Evolutionary conservation across 2,888 invertebrate genomes (phyloP), one percentile per base, ranked within the genome.

Genomic region (Hybos culiciformis): DNA sequence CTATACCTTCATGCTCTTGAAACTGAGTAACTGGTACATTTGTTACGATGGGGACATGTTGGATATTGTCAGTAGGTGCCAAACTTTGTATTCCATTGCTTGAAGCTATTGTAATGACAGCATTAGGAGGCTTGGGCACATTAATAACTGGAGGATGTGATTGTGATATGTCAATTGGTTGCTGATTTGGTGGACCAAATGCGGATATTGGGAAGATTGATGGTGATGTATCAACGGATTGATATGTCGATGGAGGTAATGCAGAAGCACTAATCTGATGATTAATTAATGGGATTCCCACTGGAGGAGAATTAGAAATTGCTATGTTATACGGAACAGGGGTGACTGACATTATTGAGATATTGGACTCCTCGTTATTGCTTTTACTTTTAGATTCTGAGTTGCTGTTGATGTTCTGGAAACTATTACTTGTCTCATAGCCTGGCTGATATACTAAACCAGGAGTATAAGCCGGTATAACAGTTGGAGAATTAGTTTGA

Each of bases 11-110:
- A 32, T 70, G 68, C 40, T 67, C 65, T 49, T 69, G 65, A 48
- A 62, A 57, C 19, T 66, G 66, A 12, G 70, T 69, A 6, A 70
- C 65, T 29, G 72, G 71, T 3, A 70, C 64, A 48, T 70, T 66
- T 5, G 41, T 39, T 44, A 69, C 68, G 3, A 68, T 64, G 20
- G 67, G 21, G 3, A 38, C 4, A 21, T 58, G 57, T n/a, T 55
- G 55, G 18, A 54, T 53, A 2, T 48, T 39, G 5, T 44, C 44
- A 19, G 49, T 50, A 5, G 41, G 44, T 17, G 53, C 52, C 9
- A 45, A 17, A 21, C 15, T 40, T 24, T n/a, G 32, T 36, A 14
- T 24, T 11, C 5, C 36, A 21, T 17, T 41, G 31, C 5, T 29
- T 14, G 4, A 39, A n/a, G 21, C 12, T 29, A 14, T 21, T 9